Evolutionary conservation across 2,113 vertebrate genomes (phyloP).

Genomic region (Genyomyrus donnyi): DNA sequence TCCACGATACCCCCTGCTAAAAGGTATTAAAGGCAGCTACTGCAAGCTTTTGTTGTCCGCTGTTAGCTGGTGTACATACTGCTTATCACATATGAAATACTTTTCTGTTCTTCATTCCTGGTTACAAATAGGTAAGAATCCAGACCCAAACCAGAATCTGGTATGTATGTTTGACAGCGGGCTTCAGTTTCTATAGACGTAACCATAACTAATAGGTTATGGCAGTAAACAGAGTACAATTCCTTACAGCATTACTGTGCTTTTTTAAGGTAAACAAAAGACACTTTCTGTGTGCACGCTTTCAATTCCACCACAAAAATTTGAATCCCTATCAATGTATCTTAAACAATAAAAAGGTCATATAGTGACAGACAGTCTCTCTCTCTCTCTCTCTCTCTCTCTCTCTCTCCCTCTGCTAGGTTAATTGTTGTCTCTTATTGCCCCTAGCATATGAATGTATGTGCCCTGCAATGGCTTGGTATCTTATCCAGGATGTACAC

Average conservation of each 20-base stretch:
- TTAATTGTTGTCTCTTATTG: not conserved
- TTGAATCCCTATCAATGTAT: not conserved
- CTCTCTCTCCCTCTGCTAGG: not conserved
- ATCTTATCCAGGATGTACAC: not conserved
- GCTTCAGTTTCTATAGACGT: not conserved
- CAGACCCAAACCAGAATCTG: not conserved
- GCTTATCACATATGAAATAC: not conserved
- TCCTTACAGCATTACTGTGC: not conserved
- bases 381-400: not conserved
- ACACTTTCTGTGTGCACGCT: not conserved
- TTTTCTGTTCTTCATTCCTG: not conserved
- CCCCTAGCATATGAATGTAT: not conserved
- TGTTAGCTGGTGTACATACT: not conserved
- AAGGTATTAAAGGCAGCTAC: not conserved
- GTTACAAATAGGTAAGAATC: not conserved
- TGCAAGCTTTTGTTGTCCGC: not conserved
- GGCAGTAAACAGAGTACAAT: not conserved
- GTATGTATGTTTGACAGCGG: not conserved
- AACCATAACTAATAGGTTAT: not conserved
- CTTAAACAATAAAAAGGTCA: not conserved
- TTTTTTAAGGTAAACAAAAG: not conserved
- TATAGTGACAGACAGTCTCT: not conserved
- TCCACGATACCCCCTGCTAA: not conserved
- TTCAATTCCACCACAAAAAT: not conserved
- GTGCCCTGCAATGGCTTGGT: not conserved